Evolutionary conservation across 2,113 vertebrate species (phyloP), one percentile per base, ranked within the genome.

Genomic region (Aegotheles bennettii): DNA sequence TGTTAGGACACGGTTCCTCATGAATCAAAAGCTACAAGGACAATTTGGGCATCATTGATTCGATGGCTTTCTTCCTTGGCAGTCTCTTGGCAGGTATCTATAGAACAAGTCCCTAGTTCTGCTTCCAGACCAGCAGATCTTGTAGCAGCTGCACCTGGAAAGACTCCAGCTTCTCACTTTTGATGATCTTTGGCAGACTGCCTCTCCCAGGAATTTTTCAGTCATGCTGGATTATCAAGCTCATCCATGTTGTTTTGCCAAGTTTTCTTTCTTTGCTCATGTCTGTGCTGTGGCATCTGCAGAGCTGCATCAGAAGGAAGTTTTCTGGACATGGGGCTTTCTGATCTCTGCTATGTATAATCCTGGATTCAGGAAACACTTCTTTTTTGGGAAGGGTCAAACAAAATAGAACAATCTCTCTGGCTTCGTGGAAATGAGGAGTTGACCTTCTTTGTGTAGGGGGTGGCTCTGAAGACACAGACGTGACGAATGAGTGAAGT

Each of bases 61-160:
- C 88, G 50, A 80, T 96, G 94, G 94, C 91, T 94, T 95, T 96
- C 90, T 97, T 96, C 95, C 87, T 96, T 96, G 94, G 93, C 93
- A 96, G 92, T 94, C 96, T 94, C 92, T 96, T 84, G 94, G 95
- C 96, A 97, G 96, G 94, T 95, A 95, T 97, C 94, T 97, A 93
- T 93, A 96, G 97, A 97, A 96, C 89, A 89, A 96, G 95, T 91
- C 94, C 94, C 95, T 79, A 75, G 89, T 92, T 95, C 91, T 97
- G 91, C 94, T 97, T 96, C 88, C 95, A 95, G 93, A 95, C 94
- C 91, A 94, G 95, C 95, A 97, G 95, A 95, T 96, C 96, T 97
- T 97, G 95, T 97, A 97, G 96, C 95, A 93, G 96, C 95, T 97
- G 96, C 96, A 97, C 94, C 96, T 97, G 96, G 96, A 97, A 95